phyloP scores from a whole-genome alignment of 2,113 vertebrate species.

The Salminus brasiliensis region DNA sequence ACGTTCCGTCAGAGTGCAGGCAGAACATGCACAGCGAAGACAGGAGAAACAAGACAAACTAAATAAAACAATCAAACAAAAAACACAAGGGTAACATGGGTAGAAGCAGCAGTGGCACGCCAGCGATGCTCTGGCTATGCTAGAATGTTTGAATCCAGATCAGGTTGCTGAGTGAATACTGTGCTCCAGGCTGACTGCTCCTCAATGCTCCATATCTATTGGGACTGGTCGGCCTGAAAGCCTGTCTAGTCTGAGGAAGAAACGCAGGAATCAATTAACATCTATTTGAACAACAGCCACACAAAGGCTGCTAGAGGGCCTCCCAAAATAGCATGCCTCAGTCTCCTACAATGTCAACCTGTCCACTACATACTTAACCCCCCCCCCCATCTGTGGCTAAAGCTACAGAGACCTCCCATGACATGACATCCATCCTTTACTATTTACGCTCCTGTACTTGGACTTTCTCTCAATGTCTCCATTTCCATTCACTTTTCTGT shows the following conservation, averaged over 20 bases:
- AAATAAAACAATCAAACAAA: no score
- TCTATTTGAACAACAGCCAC: constrained; percentile 26
- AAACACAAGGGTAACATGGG: no score
- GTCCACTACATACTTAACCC: no score
- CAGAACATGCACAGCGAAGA: no score
- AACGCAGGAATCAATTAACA: constrained; percentile 54
- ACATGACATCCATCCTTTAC: neutral
- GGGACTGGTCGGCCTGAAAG: constrained; percentile 7
- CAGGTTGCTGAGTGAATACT: constrained; percentile 2
- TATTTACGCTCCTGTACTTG: neutral
- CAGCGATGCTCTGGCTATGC: no score
- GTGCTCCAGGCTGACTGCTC: neutral
- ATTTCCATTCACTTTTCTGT: neutral
- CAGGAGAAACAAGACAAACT: no score
- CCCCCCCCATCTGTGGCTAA: neutral
- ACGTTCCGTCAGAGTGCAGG: no score
- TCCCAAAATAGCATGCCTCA: constrained; percentile 31
- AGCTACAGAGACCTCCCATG: neutral
- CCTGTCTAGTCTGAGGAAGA: constrained; percentile 29
- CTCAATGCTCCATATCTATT: constrained; percentile 29
- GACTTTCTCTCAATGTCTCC: neutral
- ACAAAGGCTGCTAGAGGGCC: constrained; percentile 5
- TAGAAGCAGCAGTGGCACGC: no score
- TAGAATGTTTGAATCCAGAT: no score
- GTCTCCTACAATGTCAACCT: neutral